Evolutionary conservation across 1,140 invertebrate species (phyloP), one percentile per base, ranked within the genome.

Genomic region (Onthophagus taurus): DNA sequence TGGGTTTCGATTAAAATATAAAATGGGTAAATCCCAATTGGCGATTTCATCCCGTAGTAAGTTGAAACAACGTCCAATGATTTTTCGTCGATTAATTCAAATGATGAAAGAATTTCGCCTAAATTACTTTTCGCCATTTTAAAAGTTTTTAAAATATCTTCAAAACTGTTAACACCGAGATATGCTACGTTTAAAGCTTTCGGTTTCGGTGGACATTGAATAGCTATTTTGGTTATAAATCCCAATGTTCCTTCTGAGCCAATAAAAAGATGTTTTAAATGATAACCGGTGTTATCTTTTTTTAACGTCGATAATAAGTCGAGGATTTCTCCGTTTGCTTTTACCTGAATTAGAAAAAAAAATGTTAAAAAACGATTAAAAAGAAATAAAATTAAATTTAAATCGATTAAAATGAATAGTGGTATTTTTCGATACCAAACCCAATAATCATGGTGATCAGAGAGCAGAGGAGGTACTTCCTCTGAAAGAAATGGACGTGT

Each of bases 231-330:
- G 0, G 95, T 98, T 1, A 99, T 78, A 8, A 99, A 63, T 6
- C 96, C 95, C 31, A 99, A 67, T 0, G 93, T 97, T 26, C 96
- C 96, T 72, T 99, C 96, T 0, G 90, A 90, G 8, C 96, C 96
- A 55, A 99, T 93, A 61, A 99, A 97, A 43, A 98, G 61, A 63
- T 98, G 93, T 61, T 97, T 95, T 39, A 97, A 64, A 61, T 97
- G 89, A 63, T 94, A 95, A 1, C 93, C 94, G 0, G 94, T 98
- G 58, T 98, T 99, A 61, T 99, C 93, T 68, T 99, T 99, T 59
- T 92, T 87, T 44, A 96, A 68, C 4, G 78, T 75, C 49, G 78
- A 85, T 56, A 97, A 69, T 46, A 83, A 83, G 60, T 97, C 81
- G 12, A 98, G 61, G 2, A 98, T 69, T 42, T 84, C 74, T 0